Evolutionary conservation across 2,113 vertebrate species (phyloP), one percentile per base, ranked within the genome.

Genomic region (Percina caprodes): DNA sequence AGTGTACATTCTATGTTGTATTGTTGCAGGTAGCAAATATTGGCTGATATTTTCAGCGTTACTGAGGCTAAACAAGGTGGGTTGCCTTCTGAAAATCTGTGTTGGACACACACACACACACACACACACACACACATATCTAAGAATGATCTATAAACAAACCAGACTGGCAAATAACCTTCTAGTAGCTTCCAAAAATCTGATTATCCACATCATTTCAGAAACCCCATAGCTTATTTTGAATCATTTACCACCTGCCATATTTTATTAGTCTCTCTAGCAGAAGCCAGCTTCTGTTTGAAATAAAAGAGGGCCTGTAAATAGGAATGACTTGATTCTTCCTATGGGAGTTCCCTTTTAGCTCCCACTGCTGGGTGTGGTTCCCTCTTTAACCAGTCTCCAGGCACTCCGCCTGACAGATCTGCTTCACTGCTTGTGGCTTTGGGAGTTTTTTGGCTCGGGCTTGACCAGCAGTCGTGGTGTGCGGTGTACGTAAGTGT

Each of bases 291-390:
- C 21, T 51, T 80, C 26, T 68, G 54, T 9, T 70, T 74, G 59
- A 49, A 76, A 85, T 69, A 62, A 42, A 42, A 61, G 45, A 71
- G 14, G 46, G 48, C 19, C 60, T 52, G 58, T 71, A 74, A 88
- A 87, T 79, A 91, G 89, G 58, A 89, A 84, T 84, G 77, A 86
- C 76, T 83, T 85, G 45, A 86, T 85, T 78, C 85, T 87, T 92
- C 89, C 91, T 73, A n/a, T 80, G 91, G 86, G 90, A 89, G 82
- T 88, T 88, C 55, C 88, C 79, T 76, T 61, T 42, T 10, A 24
- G 42, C 66, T 67, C 81, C 60, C 72, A 69, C 70, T 48, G 19
- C 88, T 69, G 91, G 92, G 90, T 86, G 92, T 84, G 92, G 92
- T 73, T 61, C 55, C 49, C 52, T 45, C 23, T 23, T 78, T 42